Evolutionary conservation across 2,113 vertebrate genomes (phyloP), one percentile per base, ranked within the genome.

Genomic region (Malaclemys terrapin): DNA sequence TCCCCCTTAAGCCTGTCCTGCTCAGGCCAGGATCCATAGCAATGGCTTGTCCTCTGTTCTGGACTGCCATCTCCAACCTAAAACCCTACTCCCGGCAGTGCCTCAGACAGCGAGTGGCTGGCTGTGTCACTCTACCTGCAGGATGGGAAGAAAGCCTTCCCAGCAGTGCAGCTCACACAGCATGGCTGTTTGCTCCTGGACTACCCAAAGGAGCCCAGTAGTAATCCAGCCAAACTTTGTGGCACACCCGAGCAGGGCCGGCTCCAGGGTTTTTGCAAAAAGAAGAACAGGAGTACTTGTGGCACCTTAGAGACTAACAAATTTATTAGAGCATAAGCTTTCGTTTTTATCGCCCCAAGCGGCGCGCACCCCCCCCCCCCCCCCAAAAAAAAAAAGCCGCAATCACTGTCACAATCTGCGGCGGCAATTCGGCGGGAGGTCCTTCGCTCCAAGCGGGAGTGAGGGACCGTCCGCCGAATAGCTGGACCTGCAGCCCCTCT

Each of bases 41-140:
- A 62, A 62, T 35, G 59, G 35, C 31, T 69, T 9, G 17, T 16
- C 62, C 62, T n/a, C 62, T 14, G 31, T n/a, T 69, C 35, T 69
- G 62, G 31, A 38, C 3, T 0, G 0, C 42, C 7, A 42, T 2
- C 9, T n/a, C 50, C 6, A 47, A 13, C n/a, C 11, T 50, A 78
- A 45, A 87, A 22, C 78, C 54, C 13, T 93, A 14, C 52, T 91
- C 31, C 80, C 59, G 53, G 59, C 31, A 65, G 4, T 31, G 35
- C 31, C 65, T n/a, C 35, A 19, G 65, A 8, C 65, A 69, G 35
- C 2, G 35, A n/a, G 4, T 19, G 65, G 35, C 35, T 69, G 31
- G 59, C 31, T 35, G 59, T 35, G 17, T 69, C 13, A 69, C 35
- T 35, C 65, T 20, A n/a, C 31, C 65, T 69, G 65, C 65, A 69